These are phyloP conservation scores for Pheosia tremula DNA, from an alignment of 2,888 invertebrate genomes.

Conservation along the genomic window DNA sequence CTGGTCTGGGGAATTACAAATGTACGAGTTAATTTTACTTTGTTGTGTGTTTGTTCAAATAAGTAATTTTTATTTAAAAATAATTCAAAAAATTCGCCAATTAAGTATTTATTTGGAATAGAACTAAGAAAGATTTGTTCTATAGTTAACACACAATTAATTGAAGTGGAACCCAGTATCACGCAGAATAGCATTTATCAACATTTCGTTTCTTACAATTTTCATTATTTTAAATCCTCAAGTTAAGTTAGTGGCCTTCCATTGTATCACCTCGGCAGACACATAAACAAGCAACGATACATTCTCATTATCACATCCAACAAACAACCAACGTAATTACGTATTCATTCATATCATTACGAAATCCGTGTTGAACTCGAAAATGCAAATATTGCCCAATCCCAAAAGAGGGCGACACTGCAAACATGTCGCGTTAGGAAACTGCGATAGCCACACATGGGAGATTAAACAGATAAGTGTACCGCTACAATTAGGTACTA, in stretches of 20 bases:
- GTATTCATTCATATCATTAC: constrained; percentile 25
- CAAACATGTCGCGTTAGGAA: constrained; percentile 52
- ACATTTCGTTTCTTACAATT: too few species aligned
- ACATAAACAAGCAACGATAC: too few species aligned
- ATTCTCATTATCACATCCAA: background rate
- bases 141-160: too few species aligned
- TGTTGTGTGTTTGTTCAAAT: background rate
- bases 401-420: constrained; percentile 42
- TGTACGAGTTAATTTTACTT: background rate
- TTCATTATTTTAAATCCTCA: too few species aligned
- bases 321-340: constrained; percentile 14
- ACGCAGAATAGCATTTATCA: too few species aligned
- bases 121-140: too few species aligned
- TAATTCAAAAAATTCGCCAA: too few species aligned
- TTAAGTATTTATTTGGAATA: too few species aligned
- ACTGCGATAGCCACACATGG: constrained; percentile 56
- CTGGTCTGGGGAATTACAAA: constrained; percentile 5
- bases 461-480: constrained; percentile 50
- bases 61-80: too few species aligned
- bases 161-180: too few species aligned
- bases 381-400: constrained; percentile 66
- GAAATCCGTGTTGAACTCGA: constrained; percentile 34
- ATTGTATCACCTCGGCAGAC: too few species aligned
- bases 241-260: too few species aligned
- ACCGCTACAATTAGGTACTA: background rate